A percentile compares a stretch with the other conserved stretches of the same genome.
These are phyloP conservation scores for Hipparchia sbordonii DNA, from an alignment of 2,888 invertebrate species.

Conservation along the genomic window DNA sequence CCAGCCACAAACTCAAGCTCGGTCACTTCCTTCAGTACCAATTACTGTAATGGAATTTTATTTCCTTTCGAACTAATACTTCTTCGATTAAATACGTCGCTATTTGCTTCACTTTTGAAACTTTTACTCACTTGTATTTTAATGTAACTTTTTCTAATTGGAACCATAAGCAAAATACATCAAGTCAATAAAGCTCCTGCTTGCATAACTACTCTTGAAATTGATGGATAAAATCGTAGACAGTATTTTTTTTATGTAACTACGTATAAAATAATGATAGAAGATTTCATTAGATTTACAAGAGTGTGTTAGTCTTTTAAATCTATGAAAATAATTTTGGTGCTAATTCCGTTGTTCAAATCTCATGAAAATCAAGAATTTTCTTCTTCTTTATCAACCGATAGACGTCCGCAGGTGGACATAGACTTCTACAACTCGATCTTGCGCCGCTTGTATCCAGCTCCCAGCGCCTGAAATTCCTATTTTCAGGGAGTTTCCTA, in stretches of 20 bases:
- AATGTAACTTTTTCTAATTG: constrained; percentile 4
- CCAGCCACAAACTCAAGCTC: constrained; percentile 45
- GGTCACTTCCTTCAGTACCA: constrained; percentile 62
- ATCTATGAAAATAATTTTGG: too few relatives aligned
- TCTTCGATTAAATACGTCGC: constrained; percentile 40
- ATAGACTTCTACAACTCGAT: too few relatives aligned
- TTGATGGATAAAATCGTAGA: not conserved
- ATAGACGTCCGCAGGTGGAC: too few relatives aligned
- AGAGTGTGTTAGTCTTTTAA: too few relatives aligned
- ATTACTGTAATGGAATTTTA: constrained; percentile 77
- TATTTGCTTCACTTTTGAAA: constrained; percentile 12
- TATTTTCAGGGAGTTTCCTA: not conserved
- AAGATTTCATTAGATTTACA: too few relatives aligned
- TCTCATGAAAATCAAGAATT: too few relatives aligned
- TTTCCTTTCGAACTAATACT: constrained; percentile 65
- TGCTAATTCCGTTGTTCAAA: too few relatives aligned
- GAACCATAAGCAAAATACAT: not conserved
- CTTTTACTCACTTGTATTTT: not conserved
- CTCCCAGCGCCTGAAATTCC: too few relatives aligned
- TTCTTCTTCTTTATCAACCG: too few relatives aligned
- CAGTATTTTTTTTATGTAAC: too few relatives aligned
- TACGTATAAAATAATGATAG: too few relatives aligned
- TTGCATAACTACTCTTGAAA: not conserved
- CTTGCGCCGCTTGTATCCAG: too few relatives aligned
- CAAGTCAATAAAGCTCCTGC: not conserved